A percentile compares a stretch with the other conserved stretches of the same genome.
phyloP scores from a whole-genome alignment of 2,113 vertebrate species.

The Ibidorhyncha struthersii region DNA sequence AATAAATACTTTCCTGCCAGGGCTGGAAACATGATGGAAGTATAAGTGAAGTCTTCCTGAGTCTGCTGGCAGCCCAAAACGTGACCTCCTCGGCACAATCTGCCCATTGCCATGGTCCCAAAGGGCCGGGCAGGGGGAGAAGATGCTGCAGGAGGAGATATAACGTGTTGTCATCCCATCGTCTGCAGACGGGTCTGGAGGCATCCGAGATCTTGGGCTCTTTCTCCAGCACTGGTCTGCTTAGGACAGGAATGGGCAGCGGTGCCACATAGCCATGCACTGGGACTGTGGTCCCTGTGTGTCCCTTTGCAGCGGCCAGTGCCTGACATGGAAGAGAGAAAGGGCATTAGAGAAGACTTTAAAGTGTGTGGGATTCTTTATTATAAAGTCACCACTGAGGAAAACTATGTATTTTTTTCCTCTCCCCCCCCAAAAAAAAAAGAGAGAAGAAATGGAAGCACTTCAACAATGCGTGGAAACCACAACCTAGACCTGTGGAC shows the following conservation, averaged over 20 bases:
- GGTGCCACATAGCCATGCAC: accelerated
- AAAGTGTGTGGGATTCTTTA: background rate
- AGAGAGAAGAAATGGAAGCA: background rate
- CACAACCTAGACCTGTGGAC: background rate
- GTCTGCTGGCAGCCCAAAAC: background rate
- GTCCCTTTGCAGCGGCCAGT: background rate
- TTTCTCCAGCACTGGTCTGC: background rate
- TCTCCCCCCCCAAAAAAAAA: too few relatives aligned
- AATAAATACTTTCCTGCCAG: background rate
- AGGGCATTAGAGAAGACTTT: background rate
- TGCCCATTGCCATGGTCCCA: background rate
- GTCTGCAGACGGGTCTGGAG: background rate
- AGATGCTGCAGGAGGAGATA: background rate
- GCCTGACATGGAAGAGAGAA: background rate
- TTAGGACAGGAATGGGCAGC: background rate
- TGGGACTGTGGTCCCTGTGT: background rate
- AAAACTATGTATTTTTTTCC: background rate
- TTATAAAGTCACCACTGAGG: background rate
- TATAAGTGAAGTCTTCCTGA: background rate
- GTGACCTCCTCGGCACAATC: background rate
- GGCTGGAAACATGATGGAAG: background rate
- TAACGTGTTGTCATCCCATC: too few relatives aligned
- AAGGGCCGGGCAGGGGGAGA: background rate
- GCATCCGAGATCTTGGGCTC: background rate
- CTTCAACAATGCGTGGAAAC: accelerated